Evolutionary conservation across 1,140 invertebrate species (phyloP), one percentile per base, ranked within the genome.

Genomic region (Sesamia nonagrioides): DNA sequence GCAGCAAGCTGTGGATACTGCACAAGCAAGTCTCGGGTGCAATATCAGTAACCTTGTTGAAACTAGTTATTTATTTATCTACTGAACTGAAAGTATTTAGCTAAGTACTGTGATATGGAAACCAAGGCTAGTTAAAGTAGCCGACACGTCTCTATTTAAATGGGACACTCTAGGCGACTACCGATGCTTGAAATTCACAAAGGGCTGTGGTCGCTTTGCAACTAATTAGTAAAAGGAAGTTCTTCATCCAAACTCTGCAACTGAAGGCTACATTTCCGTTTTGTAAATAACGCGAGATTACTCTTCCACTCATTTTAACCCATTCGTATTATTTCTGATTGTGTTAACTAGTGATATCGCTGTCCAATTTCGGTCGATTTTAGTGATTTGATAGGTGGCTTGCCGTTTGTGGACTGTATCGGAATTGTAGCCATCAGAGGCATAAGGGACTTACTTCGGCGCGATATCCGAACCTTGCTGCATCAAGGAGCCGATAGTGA

Each of bases 381-480:
- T 15, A 18, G 40, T 68, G 35, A 18, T 68, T 50, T 17, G 11
- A 58, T 69, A n/a, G n/a, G 37, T 58, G 60, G 52, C 15, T 17
- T 80, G 40, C 27, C 9, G 33, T 58, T 58, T 42, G 52, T 42
- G 33, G 50, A 6, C 13, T 42, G 40, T 35, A 68, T 7, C 69
- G 78, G 87, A 88, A 86, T 77, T 87, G 84, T 89, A 89, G 79
- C 87, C 84, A 78, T 85, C 84, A 82, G 71, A 81, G 77, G 80
- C 74, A 27, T 61, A 60, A 75, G 82, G 84, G 82, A 95, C 95
- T 95, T 95, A 97, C 97, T 97, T 97, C 79, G 97, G 97, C 95
- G 97, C 97, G 93, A 98, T 97, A 96, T 98, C 98, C 89, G 97
- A 98, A 95, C 98, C 98, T 96, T 98, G 97, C 96, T 98, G 97